Conservation (phyloP, 2,888 invertebrate species). For the Nephrotoma appendiculata region DNA sequence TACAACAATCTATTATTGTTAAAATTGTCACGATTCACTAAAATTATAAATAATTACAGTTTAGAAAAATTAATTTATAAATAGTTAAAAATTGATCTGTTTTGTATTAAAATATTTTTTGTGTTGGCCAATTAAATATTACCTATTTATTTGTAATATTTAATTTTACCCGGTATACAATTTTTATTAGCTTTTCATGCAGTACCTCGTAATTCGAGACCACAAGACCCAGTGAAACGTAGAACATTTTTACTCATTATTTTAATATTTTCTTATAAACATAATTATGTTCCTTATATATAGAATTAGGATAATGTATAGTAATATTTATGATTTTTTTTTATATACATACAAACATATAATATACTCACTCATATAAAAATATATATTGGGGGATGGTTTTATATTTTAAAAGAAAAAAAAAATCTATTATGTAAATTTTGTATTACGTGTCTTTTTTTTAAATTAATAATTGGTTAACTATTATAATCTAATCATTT, state of each 20-base stretch:
- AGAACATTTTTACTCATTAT: not conserved
- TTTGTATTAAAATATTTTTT: not conserved
- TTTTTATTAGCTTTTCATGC: not conserved
- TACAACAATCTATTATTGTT: too few relatives aligned
- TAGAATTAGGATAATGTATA: not conserved
- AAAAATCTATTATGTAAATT: not conserved
- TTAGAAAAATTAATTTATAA: too few relatives aligned
- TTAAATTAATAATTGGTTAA: not conserved
- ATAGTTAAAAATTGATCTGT: too few relatives aligned
- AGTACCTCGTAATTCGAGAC: not conserved
- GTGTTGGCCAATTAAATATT: not conserved
- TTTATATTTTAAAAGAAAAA: not conserved
- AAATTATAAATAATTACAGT: too few relatives aligned
- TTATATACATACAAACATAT: not conserved
- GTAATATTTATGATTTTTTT: not conserved
- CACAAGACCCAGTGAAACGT: not conserved
- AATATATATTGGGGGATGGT: not conserved
- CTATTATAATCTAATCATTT: not conserved
- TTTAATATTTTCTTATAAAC: not conserved
- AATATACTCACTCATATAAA: not conserved
- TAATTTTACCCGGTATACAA: not conserved
- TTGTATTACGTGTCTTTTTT: not conserved
- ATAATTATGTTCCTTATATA: not conserved
- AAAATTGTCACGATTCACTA: too few relatives aligned
- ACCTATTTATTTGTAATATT: too few relatives aligned